Evolutionary conservation across 2,888 invertebrate species (phyloP).

Genomic region (Pollenia griseotomentosa): DNA sequence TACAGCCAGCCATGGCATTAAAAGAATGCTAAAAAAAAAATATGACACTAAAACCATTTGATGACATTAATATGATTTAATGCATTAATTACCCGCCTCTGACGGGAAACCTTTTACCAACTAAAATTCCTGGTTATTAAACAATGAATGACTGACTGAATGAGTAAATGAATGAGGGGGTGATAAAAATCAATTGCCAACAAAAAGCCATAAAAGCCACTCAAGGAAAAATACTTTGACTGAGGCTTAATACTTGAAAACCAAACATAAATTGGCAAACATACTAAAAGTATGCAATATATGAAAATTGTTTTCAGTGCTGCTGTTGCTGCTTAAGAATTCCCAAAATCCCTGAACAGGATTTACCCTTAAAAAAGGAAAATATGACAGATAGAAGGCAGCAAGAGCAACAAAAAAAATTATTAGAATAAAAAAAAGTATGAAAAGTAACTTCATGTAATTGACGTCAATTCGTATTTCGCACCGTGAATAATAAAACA

Average conservation of each 20-base stretch:
- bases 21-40: conserved; percentile 35
- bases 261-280: conserved; percentile 50
- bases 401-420: conserved; percentile 40
- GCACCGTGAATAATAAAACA: conserved; percentile 81
- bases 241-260: conserved; percentile 11
- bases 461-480: conserved; percentile 85
- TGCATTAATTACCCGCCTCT: conserved; percentile 82
- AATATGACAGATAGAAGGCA: conserved; percentile 68
- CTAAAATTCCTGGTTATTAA: background rate
- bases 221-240: conserved; percentile 65
- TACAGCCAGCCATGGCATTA: conserved; percentile 11
- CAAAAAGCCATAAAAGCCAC: conserved; percentile 73
- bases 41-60: conserved; percentile 78
- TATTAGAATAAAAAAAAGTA: conserved; percentile 3
- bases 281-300: conserved; percentile 71
- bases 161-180: conserved; percentile 47
- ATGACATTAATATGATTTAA: conserved; percentile 83
- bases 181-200: conserved; percentile 73
- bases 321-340: conserved; percentile 74
- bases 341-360: conserved; percentile 84
- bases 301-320: conserved; percentile 46
- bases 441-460: conserved; percentile 81
- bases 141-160: conserved; percentile 48
- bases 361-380: conserved; percentile 78
- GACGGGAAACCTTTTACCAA: conserved; percentile 35